A percentile compares a stretch with the other conserved stretches of the same genome.
These are phyloP conservation scores for Zosterops japonicus DNA, from an alignment of 2,113 vertebrate species.

Conservation along the genomic window DNA sequence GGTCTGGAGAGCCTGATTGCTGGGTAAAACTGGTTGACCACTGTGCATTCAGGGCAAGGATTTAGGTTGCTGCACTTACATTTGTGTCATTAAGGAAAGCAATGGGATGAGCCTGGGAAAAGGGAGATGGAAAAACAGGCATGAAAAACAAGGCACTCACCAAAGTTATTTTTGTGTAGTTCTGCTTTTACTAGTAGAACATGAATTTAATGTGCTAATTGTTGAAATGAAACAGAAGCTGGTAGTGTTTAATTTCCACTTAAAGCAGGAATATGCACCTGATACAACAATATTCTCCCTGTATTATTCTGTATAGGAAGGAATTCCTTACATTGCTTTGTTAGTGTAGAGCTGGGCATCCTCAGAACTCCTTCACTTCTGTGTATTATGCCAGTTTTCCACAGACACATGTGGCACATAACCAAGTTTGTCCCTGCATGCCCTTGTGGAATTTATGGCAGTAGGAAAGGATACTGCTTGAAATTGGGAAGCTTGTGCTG, in stretches of 20 bases:
- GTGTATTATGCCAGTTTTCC: neutral
- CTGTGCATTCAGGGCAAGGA: neutral
- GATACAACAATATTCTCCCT: neutral
- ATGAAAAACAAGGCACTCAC: neutral
- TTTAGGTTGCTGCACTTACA: neutral
- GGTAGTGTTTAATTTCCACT: neutral
- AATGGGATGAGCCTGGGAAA: neutral
- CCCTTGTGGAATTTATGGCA: fast-evolving
- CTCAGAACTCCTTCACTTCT: neutral
- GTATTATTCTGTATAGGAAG: neutral
- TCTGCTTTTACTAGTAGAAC: neutral
- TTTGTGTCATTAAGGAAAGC: neutral
- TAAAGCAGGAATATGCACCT: neutral
- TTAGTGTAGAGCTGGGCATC: neutral
- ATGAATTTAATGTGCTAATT: neutral
- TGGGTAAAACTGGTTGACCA: neutral
- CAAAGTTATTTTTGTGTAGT: neutral
- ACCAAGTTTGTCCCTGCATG: neutral
- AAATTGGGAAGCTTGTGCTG: neutral
- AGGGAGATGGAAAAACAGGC: neutral
- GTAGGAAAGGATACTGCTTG: neutral
- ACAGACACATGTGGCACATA: neutral
- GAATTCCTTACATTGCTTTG: neutral
- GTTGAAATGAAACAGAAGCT: neutral
- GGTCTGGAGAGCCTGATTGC: neutral